Conservation (phyloP, 2,888 invertebrate species). For the Clepsis dumicolana region DNA sequence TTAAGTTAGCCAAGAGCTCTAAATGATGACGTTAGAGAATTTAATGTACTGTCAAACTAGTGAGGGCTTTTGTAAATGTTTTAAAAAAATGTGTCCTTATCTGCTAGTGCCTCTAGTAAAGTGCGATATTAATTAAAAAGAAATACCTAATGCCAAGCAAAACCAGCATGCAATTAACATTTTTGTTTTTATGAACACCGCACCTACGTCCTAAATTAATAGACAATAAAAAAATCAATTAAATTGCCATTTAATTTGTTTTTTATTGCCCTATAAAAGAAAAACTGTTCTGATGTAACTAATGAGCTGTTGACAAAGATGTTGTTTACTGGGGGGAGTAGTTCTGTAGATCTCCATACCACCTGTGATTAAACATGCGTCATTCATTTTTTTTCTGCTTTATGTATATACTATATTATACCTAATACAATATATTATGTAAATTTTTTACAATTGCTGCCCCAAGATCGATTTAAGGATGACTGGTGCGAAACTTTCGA, state of each 20-base stretch:
- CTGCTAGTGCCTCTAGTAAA: too few relatives aligned
- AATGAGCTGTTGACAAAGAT: slow-evolving; percentile 14
- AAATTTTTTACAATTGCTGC: too few relatives aligned
- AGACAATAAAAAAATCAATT: slow-evolving; percentile 11
- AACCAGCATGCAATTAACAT: background rate
- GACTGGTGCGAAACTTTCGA: background rate
- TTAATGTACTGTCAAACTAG: too few relatives aligned
- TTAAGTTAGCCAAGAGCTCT: too few relatives aligned
- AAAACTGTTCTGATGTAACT: background rate
- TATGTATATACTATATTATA: too few relatives aligned
- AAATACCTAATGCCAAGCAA: background rate
- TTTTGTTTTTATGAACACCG: slow-evolving; percentile 4
- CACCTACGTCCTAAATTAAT: slow-evolving; percentile 15
- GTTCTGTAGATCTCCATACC: background rate
- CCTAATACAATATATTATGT: too few relatives aligned
- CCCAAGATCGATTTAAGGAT: background rate
- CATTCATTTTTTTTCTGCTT: too few relatives aligned
- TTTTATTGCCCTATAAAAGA: slow-evolving; percentile 32
- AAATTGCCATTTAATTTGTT: slow-evolving; percentile 10
- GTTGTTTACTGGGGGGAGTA: slow-evolving; percentile 2
- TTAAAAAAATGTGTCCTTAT: too few relatives aligned
- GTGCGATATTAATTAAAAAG: too few relatives aligned
- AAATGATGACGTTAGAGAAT: too few relatives aligned
- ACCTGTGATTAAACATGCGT: too few relatives aligned
- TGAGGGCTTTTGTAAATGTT: too few relatives aligned